Evolutionary conservation across 2,888 invertebrate species (phyloP), one percentile per base, ranked within the genome.

Genomic region (Acanthococcus lagerstroemiae): DNA sequence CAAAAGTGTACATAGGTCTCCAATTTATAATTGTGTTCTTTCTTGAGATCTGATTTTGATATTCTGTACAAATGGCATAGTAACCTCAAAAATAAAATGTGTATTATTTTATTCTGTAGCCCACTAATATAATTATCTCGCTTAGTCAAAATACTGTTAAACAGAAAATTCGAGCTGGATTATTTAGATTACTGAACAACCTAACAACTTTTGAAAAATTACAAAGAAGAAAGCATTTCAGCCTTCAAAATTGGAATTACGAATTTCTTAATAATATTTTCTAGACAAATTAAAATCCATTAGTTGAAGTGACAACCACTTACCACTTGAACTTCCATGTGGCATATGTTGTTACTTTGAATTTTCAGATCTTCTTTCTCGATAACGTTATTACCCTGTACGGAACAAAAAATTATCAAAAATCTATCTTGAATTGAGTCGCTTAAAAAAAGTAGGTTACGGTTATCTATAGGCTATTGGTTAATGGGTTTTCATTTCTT

Each of bases 241-340:
- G n/a, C n/a, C n/a, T n/a, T n/a, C n/a, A n/a, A n/a, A 37, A 37
- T 37, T 15, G n/a, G n/a, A 37, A 9, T 3, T 3, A 37, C 37
- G 37, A 9, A 37, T 37, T n/a, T n/a, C n/a, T n/a, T n/a, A n/a
- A n/a, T 37, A 37, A 37, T 37, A 37, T 37, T 37, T n/a, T 37
- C 2, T 37, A 52, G 1, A 22, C 24, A 21, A 22, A 9, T n/a
- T 4, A 3, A 21, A 19, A 22, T 52, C n/a, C 52, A 52, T 4
- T 21, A 22, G 21, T 19, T 17, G 4, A 17, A n/a, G 17, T 27
- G 6, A 26, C 5, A n/a, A 22, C 5, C n/a, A 58, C 58, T 58
- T 46, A 58, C 58, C 25, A 58, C 48, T 58, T 58, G 58, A 25
- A 58, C 58, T 17, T 58, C 58, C 58, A 58, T 58, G 19, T 58